These are phyloP conservation scores for Hippocampus zosterae DNA, from an alignment of 2,113 vertebrate species.

Conservation along the genomic window DNA sequence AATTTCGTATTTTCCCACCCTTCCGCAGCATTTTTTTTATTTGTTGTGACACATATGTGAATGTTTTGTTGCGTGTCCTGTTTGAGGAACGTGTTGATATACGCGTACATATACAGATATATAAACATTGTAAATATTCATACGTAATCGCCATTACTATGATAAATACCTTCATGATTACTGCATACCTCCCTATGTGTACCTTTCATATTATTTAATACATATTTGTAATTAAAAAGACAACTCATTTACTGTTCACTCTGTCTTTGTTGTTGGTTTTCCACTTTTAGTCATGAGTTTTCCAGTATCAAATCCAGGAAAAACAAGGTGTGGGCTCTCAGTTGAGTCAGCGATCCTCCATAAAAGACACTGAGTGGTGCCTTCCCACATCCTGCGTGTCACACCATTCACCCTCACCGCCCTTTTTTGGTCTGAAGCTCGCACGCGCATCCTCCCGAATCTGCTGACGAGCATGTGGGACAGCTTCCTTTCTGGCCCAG, in stretches of 20 bases:
- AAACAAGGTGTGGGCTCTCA: slow-evolving; percentile 3
- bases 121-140: slow-evolving; percentile 61
- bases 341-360: slow-evolving; percentile 31
- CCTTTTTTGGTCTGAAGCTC: slow-evolving; percentile 29
- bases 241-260: slow-evolving; percentile 5
- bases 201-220: slow-evolving; percentile 79
- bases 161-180: slow-evolving; percentile 58
- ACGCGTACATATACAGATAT: slow-evolving; percentile 6
- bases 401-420: slow-evolving; percentile 4
- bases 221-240: slow-evolving; percentile 72
- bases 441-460: slow-evolving; percentile 27
- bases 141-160: slow-evolving; percentile 68
- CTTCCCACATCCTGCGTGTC: slow-evolving; percentile 54
- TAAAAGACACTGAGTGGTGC: slow-evolving; percentile 23
- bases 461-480: slow-evolving; percentile 52
- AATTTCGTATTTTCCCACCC: slow-evolving; percentile 41
- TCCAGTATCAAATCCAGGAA: slow-evolving; percentile 1
- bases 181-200: slow-evolving; percentile 46
- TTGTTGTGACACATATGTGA: slow-evolving; percentile 54
- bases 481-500: slow-evolving; percentile 42
- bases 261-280: neutral
- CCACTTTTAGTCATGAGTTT: neutral
- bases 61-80: slow-evolving; percentile 63
- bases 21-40: slow-evolving; percentile 24
- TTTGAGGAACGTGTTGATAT: slow-evolving; percentile 50